Evolutionary conservation across 2,113 vertebrate species (phyloP), one percentile per base, ranked within the genome.

Genomic region (Calyptomena viridis): DNA sequence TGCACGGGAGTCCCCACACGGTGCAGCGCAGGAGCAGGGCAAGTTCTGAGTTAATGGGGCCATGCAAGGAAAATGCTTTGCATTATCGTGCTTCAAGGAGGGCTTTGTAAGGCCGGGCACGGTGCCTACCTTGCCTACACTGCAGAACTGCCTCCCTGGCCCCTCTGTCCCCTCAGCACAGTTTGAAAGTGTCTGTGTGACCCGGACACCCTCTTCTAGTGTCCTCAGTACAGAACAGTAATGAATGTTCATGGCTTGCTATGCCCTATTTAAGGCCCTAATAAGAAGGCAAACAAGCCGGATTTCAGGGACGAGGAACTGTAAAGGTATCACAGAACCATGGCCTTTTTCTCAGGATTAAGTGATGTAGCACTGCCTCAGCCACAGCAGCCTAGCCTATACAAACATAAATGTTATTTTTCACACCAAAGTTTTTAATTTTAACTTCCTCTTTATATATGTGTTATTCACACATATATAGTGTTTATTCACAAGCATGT

Each of bases 401-500:
- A 31, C n/a, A 40, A 93, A 84, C 33, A 37, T 28, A 86, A 94
- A 93, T 81, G 42, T 69, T 80, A 52, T 84, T 93, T 86, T 94
- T 91, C 39, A 52, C 75, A 72, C 33, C 12, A 63, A 64, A n/a
- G 11, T 64, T 86, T 73, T 93, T 40, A 16, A 85, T 95, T 88
- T 88, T 87, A 72, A 58, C 56, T 90, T 93, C 80, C 79, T 93
- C 60, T 94, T 92, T 73, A 44, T 90, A 24, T 56, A 35, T 68
- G 35, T 78, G 14, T 40, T 63, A 30, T 63, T 40, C 39, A 63
- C 39, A 40, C 27, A 63, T 40, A 27, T 73, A 24, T 60, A 90
- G 67, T 94, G 93, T 91, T 93, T 94, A 60, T 95, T 93, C 80
- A 95, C 24, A 89, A 79, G 60, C 28, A 55, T 78, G 30, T 75